A percentile compares a stretch with the other conserved stretches of the same genome.
Evolutionary conservation across 2,888 invertebrate species (phyloP).

Genomic region (Drosophila ochracea): DNA sequence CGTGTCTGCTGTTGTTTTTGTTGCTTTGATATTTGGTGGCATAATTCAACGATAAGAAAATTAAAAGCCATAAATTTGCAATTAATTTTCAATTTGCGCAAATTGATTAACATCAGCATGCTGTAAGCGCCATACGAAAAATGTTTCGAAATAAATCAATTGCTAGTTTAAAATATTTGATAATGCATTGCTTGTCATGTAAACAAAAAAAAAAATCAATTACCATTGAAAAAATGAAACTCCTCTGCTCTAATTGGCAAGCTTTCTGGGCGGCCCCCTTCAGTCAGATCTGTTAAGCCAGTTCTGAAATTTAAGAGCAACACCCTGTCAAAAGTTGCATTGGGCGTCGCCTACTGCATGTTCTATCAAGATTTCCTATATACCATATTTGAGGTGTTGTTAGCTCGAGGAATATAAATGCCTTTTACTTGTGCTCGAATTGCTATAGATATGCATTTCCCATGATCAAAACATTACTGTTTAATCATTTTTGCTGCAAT

Average conservation of each 20-base stretch:
- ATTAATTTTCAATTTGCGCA: slow-evolving; percentile 83
- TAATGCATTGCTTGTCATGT: slow-evolving; percentile 11
- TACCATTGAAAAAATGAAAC: neutral
- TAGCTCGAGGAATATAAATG: neutral
- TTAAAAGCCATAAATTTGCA: slow-evolving; percentile 83
- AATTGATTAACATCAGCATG: slow-evolving; percentile 74
- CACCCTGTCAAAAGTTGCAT: slow-evolving; percentile 4
- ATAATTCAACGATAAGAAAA: slow-evolving; percentile 82
- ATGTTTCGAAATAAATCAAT: slow-evolving; percentile 66
- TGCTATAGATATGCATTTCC: slow-evolving; percentile 29
- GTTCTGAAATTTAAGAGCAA: slow-evolving; percentile 3
- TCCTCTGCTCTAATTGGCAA: slow-evolving; percentile 12
- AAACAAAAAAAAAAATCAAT: neutral
- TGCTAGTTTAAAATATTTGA: slow-evolving; percentile 15
- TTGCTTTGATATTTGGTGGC: slow-evolving; percentile 38
- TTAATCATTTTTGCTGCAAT: slow-evolving; percentile 22
- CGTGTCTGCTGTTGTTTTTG: slow-evolving; percentile 15
- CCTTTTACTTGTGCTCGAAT: slow-evolving; percentile 12
- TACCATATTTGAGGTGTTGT: neutral
- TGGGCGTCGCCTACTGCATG: slow-evolving; percentile 10
- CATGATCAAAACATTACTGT: slow-evolving; percentile 19
- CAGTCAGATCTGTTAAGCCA: slow-evolving; percentile 8
- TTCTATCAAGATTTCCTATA: slow-evolving; percentile 3
- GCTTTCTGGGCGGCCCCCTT: slow-evolving; percentile 10
- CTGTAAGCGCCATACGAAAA: slow-evolving; percentile 60